phyloP scores from a whole-genome alignment of 2,888 invertebrate genomes.

The Phanerotoma sp. region DNA sequence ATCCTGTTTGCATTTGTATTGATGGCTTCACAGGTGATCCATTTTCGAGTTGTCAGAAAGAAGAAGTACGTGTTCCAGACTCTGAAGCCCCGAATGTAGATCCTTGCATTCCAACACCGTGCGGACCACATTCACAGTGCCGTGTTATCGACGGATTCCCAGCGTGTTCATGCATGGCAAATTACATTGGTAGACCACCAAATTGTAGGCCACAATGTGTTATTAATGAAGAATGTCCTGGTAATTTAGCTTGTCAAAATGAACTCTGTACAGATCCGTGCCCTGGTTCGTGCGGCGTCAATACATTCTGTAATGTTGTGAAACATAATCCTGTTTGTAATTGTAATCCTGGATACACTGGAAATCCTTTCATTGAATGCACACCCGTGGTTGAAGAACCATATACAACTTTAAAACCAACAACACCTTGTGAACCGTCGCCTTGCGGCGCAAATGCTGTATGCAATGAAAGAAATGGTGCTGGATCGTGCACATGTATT shows the following conservation, averaged over 20 bases:
- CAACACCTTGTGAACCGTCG: conserved; percentile 78
- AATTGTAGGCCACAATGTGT: conserved; percentile 86
- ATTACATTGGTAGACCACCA: conserved; percentile 80
- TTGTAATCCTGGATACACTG: conserved; percentile 77
- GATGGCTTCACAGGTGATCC: conserved; percentile 78
- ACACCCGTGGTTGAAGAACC: conserved; percentile 57
- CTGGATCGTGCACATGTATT: conserved; percentile 80
- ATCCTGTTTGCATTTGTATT: conserved; percentile 81
- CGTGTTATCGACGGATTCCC: conserved; percentile 73
- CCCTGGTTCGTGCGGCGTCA: conserved; percentile 79
- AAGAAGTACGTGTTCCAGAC: conserved; percentile 54
- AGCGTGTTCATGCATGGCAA: conserved; percentile 77
- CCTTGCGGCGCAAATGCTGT: conserved; percentile 85
- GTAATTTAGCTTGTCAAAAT: conserved; percentile 79
- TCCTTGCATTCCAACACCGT: conserved; percentile 81
- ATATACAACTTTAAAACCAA: conserved; percentile 65
- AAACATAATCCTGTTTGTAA: conserved; percentile 84
- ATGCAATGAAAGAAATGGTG: conserved; percentile 80
- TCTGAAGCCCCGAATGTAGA: conserved; percentile 62
- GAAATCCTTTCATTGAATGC: conserved; percentile 84
- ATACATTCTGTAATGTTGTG: conserved; percentile 76
- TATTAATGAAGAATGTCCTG: conserved; percentile 81
- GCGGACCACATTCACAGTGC: conserved; percentile 83
- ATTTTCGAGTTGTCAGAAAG: conserved; percentile 70
- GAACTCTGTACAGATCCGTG: conserved; percentile 84